These are phyloP conservation scores for Microcebus griseorufus DNA, from an alignment of 2,113 vertebrate genomes.

Conservation along the genomic window DNA sequence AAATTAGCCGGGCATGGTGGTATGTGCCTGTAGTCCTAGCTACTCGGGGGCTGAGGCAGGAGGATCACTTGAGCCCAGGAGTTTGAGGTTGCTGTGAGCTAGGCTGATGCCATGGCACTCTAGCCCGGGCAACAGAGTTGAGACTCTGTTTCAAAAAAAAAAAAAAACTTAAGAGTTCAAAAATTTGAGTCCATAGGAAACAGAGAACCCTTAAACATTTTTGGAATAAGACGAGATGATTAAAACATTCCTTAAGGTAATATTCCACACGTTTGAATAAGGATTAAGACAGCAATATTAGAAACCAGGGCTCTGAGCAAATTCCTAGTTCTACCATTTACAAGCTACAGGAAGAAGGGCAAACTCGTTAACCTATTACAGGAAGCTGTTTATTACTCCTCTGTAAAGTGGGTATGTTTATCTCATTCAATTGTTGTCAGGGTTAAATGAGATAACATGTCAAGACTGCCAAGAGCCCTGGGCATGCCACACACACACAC, in stretches of 20 bases:
- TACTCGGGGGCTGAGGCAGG: too few species aligned
- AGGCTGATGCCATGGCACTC: too few species aligned
- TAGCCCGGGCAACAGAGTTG: too few species aligned
- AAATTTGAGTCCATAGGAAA: neutral
- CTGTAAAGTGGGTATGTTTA: neutral
- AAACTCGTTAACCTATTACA: accelerated
- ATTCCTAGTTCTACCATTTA: neutral
- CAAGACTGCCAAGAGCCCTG: neutral
- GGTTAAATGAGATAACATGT: neutral
- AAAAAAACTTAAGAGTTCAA: neutral
- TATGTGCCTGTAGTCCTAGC: too few species aligned
- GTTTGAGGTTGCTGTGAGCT: too few species aligned
- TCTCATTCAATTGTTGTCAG: accelerated
- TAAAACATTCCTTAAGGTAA: neutral
- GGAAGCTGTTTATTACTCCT: neutral
- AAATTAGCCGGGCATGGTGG: too few species aligned
- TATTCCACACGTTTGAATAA: neutral
- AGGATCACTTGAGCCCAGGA: too few species aligned
- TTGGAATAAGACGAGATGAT: neutral
- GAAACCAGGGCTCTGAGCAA: neutral
- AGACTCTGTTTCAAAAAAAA: too few species aligned
- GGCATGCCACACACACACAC: too few species aligned
- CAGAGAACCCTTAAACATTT: neutral
- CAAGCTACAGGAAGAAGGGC: neutral
- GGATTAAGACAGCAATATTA: neutral